These are phyloP conservation scores for Lophochroa leadbeateri DNA, from an alignment of 2,113 vertebrate species.

Conservation along the genomic window DNA sequence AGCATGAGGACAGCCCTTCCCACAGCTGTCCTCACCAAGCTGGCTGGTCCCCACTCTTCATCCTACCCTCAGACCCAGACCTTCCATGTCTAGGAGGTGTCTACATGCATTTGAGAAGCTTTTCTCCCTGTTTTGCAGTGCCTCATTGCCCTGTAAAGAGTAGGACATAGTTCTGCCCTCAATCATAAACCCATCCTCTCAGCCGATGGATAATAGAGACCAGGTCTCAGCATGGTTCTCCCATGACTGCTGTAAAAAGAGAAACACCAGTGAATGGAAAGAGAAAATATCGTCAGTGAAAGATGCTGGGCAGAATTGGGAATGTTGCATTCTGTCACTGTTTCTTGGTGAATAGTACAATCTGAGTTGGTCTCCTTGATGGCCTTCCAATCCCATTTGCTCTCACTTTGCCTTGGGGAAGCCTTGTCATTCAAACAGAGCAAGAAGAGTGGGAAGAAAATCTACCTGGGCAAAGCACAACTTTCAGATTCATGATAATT, in stretches of 20 bases:
- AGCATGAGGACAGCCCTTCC: background rate
- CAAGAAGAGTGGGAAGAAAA: background rate
- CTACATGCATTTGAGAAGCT: background rate
- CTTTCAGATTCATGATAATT: background rate
- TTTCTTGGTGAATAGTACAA: background rate
- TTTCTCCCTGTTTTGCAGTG: background rate
- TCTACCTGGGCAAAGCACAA: background rate
- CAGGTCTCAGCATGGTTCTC: background rate
- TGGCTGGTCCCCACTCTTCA: background rate
- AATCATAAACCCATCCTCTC: background rate
- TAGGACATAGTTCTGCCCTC: background rate
- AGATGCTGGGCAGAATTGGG: background rate
- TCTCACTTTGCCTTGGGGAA: background rate
- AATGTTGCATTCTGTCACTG: background rate
- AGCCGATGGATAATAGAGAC: background rate
- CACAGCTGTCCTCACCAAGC: background rate
- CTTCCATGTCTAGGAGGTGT: background rate
- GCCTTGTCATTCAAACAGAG: background rate
- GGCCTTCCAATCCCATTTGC: background rate
- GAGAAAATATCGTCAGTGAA: accelerated
- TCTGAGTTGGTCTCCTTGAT: background rate
- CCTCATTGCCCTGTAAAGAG: background rate
- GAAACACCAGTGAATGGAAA: background rate
- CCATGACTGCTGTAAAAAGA: background rate
- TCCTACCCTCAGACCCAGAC: background rate